phyloP scores from a whole-genome alignment of 2,113 vertebrate species.

The Stomatorhinus ivindoensis region DNA sequence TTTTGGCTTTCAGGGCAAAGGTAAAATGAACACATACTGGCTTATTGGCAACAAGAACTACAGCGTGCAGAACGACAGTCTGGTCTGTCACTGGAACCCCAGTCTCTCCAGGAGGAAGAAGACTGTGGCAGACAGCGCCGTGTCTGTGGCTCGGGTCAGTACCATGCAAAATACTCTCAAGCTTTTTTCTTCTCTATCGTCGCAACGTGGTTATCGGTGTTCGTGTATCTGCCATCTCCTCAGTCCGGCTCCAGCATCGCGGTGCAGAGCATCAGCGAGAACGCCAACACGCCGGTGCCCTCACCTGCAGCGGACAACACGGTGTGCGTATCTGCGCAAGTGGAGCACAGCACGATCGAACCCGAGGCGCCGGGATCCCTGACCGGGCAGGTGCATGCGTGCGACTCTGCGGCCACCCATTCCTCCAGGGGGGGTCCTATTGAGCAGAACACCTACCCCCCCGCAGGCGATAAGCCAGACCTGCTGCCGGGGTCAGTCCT shows the following conservation, averaged over 20 bases:
- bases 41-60: slow-evolving; percentile 80
- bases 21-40: slow-evolving; percentile 85
- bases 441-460: not conserved
- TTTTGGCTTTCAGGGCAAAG: slow-evolving; percentile 65
- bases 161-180: too few species aligned
- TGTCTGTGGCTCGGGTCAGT: slow-evolving; percentile 37
- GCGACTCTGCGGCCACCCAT: slow-evolving; percentile 1
- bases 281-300: slow-evolving; percentile 33
- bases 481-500: slow-evolving; percentile 55
- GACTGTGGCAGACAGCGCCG: slow-evolving; percentile 38
- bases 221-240: not conserved
- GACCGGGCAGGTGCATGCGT: slow-evolving; percentile 32
- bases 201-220: not conserved
- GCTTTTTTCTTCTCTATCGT: not conserved
- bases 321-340: slow-evolving; percentile 24
- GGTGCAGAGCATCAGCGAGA: slow-evolving; percentile 43
- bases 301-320: slow-evolving; percentile 20
- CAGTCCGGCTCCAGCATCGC: slow-evolving; percentile 41
- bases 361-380: slow-evolving; percentile 30
- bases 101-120: slow-evolving; percentile 61
- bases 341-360: slow-evolving; percentile 27
- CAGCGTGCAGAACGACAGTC: slow-evolving; percentile 81
- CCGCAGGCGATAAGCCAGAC: slow-evolving; percentile 17
- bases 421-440: not conserved
- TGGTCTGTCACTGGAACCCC: slow-evolving; percentile 84